Percentiles rank a stretch among this genome's conserved stretches.
These are phyloP conservation scores for Catharus fuscescens DNA, from an alignment of 2,113 vertebrate species.

Conservation along the genomic window DNA sequence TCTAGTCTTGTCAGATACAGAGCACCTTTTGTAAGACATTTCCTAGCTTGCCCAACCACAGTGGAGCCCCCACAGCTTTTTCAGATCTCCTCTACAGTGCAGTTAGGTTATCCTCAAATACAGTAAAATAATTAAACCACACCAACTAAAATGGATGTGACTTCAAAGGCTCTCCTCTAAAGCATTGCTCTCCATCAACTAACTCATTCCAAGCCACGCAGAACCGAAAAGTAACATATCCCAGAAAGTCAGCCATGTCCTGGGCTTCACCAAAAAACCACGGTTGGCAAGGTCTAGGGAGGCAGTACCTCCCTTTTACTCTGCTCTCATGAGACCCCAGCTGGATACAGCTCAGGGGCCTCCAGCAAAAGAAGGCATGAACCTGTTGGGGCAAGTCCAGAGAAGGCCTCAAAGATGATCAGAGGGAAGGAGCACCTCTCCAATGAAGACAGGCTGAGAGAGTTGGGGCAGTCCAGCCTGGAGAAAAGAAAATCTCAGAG, in stretches of 20 bases:
- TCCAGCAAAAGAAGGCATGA: not conserved
- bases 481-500: not conserved
- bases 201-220: not conserved
- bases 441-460: not conserved
- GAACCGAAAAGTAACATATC: not conserved
- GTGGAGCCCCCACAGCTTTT: conserved; percentile 47
- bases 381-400: not conserved
- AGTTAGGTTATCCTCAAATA: conserved; percentile 25
- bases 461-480: not conserved
- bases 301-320: not conserved
- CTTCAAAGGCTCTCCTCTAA: conserved; percentile 18
- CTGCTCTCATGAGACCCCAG: not conserved
- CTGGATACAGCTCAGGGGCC: not conserved
- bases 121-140: conserved; percentile 38
- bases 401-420: not conserved
- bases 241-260: not conserved
- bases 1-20: conserved; percentile 35
- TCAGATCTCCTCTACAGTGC: conserved; percentile 41
- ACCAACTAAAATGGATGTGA: conserved; percentile 23
- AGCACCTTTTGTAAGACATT: not conserved
- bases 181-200: not conserved
- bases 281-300: not conserved
- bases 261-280: not conserved
- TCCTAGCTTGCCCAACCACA: conserved; percentile 29
- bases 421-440: not conserved